phyloP scores from a whole-genome alignment of 2,797 vertebrate species.

The Coregonus sp. region DNA sequence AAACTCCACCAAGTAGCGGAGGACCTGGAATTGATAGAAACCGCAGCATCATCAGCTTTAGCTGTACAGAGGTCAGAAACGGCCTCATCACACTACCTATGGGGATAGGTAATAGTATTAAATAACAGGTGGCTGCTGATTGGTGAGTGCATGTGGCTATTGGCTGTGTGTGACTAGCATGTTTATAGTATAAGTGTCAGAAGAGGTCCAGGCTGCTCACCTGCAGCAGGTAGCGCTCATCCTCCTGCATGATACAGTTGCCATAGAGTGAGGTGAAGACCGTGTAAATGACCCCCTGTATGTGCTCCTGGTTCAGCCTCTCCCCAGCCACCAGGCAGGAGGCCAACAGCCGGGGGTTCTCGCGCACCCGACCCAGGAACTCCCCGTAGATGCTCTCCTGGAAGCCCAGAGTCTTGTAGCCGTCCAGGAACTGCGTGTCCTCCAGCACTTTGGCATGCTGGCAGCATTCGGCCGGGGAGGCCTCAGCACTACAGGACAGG shows the following conservation, averaged over 20 bases:
- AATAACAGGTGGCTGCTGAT: too few species aligned
- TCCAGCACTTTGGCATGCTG: constrained; percentile 96
- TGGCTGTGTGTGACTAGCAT: background rate
- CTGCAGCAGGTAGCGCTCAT: constrained; percentile 96
- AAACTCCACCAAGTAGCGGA: constrained; percentile 95
- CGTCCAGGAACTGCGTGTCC: constrained; percentile 96
- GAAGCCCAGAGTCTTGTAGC: constrained; percentile 95
- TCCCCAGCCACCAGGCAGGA: constrained; percentile 95
- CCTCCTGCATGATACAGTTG: constrained; percentile 99
- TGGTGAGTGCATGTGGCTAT: too few species aligned
- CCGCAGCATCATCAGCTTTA: background rate
- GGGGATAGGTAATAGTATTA: too few species aligned
- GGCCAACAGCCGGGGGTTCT: constrained; percentile 94
- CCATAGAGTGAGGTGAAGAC: constrained; percentile 98
- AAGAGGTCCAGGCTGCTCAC: constrained; percentile 44
- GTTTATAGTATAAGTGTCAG: background rate
- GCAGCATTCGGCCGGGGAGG: constrained; percentile 97
- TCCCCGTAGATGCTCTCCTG: constrained; percentile 96
- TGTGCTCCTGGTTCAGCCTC: constrained; percentile 92
- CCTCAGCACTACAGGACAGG: constrained; percentile 84
- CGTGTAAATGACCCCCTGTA: constrained; percentile 88
- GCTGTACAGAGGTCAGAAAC: too few species aligned
- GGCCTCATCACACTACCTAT: too few species aligned
- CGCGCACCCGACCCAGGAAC: constrained; percentile 89
- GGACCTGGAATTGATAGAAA: constrained; percentile 69